Evolutionary conservation across 2,888 invertebrate genomes (phyloP).

Genomic region (Eristalis pertinax): DNA sequence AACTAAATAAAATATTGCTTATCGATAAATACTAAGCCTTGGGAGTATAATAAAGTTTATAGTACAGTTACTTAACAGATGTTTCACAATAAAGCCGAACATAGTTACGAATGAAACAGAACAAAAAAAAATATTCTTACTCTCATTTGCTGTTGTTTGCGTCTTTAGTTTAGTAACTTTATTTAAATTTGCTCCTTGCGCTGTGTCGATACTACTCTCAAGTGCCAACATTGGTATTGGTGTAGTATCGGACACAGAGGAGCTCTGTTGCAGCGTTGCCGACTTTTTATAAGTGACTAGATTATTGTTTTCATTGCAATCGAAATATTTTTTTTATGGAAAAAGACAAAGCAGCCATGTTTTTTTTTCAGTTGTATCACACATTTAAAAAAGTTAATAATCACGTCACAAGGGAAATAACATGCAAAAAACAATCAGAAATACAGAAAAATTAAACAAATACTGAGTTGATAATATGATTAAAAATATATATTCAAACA

Average conservation of each 20-base stretch:
- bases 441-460: neutral
- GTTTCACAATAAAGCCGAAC: slow-evolving; percentile 10
- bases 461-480: neutral
- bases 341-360: slow-evolving; percentile 61
- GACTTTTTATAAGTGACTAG: slow-evolving; percentile 94
- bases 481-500: neutral
- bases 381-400: neutral
- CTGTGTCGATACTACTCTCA: slow-evolving; percentile 37
- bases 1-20: slow-evolving; percentile 9
- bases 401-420: slow-evolving; percentile 42
- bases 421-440: slow-evolving; percentile 49
- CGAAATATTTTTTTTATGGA: slow-evolving; percentile 40
- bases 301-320: slow-evolving; percentile 78
- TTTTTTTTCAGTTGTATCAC: neutral
- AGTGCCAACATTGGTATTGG: slow-evolving; percentile 54
- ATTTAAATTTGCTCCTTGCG: slow-evolving; percentile 55
- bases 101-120: slow-evolving; percentile 23
- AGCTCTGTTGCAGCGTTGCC: slow-evolving; percentile 77
- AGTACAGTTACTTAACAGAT: slow-evolving; percentile 28
- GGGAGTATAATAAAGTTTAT: slow-evolving; percentile 10
- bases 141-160: slow-evolving; percentile 58
- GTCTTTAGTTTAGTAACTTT: slow-evolving; percentile 24
- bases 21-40: slow-evolving; percentile 17
- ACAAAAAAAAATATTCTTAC: slow-evolving; percentile 57
- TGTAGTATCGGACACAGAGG: slow-evolving; percentile 68